phyloP scores from a whole-genome alignment of 2,113 vertebrate species.

The Neomonachus schauinslandi region DNA sequence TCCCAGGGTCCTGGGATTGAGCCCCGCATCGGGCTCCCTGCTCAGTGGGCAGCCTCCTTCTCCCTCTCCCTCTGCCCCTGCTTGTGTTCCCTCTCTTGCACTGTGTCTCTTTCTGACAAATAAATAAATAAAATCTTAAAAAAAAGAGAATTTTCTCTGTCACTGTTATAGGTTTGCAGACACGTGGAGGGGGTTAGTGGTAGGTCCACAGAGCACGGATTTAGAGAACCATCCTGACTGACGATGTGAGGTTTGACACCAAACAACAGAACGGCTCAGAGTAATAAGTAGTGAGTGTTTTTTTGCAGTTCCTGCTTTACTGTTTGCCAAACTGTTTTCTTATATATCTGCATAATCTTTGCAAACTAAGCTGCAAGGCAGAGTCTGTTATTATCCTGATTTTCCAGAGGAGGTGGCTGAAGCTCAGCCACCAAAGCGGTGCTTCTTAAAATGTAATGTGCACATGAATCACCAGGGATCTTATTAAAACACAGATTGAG shows the following conservation, averaged over 20 bases:
- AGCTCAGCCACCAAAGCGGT: not conserved
- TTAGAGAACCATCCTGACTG: not conserved
- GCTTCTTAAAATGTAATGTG: not conserved
- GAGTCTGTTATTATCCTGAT: not conserved
- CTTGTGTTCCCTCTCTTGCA: too few species aligned
- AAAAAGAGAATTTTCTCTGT: not conserved
- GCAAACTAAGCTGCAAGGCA: not conserved
- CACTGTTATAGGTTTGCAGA: not conserved
- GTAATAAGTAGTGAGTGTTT: not conserved
- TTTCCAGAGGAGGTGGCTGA: not conserved
- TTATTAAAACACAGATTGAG: not conserved
- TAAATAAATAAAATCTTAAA: too few species aligned
- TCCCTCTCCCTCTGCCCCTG: too few species aligned
- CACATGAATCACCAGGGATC: not conserved
- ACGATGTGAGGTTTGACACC: not conserved
- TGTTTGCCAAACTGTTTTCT: not conserved
- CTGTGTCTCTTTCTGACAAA: too few species aligned
- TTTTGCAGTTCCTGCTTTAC: not conserved
- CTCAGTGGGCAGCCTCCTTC: too few species aligned
- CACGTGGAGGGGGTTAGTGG: not conserved
- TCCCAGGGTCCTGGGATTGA: too few species aligned
- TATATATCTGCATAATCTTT: not conserved
- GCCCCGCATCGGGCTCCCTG: too few species aligned
- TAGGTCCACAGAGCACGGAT: not conserved
- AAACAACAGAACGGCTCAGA: not conserved